Evolutionary conservation across 1,140 invertebrate species (phyloP).

Genomic region (Temnothorax curvispinosus): DNA sequence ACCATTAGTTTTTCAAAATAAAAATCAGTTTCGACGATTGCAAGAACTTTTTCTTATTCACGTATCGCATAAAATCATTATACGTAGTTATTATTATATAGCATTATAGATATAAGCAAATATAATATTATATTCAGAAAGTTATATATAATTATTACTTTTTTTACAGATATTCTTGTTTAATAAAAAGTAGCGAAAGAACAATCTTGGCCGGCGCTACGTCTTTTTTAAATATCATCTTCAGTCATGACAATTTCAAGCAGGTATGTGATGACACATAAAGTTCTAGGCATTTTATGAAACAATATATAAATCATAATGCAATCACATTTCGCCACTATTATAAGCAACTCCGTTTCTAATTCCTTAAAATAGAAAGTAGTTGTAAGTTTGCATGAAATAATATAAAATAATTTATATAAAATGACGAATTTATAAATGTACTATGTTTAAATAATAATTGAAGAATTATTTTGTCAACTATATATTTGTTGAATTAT

Average conservation of each 20-base stretch:
- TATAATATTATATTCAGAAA: background rate
- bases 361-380: background rate
- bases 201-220: background rate
- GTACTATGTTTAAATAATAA: background rate
- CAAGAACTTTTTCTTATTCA: background rate
- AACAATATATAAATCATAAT: constrained; percentile 4
- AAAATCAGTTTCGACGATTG: background rate
- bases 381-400: background rate
- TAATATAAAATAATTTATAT: background rate
- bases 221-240: constrained; percentile 70
- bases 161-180: constrained; percentile 12
- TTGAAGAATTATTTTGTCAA: background rate
- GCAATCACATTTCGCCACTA: background rate
- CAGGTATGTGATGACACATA: constrained; percentile 65
- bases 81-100: background rate
- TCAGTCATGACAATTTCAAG: constrained; percentile 72
- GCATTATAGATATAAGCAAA: background rate
- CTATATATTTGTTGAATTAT: background rate
- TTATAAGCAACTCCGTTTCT: background rate
- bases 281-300: background rate
- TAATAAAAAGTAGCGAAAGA: background rate
- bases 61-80: background rate
- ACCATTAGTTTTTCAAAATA: constrained; percentile 2
- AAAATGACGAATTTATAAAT: background rate
- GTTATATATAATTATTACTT: background rate